Percentiles rank a stretch among this genome's conserved stretches.
Evolutionary conservation across 2,888 invertebrate species (phyloP).

Genomic region (Hypomecis atomaria): DNA sequence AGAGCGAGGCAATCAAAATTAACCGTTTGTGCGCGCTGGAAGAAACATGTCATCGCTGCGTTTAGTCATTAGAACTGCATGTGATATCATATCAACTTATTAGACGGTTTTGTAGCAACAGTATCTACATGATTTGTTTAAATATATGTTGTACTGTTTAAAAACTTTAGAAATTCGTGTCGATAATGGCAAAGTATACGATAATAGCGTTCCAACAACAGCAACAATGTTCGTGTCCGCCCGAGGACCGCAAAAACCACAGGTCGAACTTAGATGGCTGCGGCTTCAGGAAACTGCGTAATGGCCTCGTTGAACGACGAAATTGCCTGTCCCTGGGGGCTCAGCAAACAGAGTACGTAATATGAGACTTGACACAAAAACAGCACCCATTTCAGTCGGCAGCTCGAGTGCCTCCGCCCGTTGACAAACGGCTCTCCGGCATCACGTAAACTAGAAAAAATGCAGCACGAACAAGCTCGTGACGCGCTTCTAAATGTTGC

Average conservation of each 20-base stretch:
- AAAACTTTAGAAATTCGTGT: slow-evolving; percentile 20
- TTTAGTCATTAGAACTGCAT: too few relatives aligned
- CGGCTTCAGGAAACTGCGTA: slow-evolving; percentile 52
- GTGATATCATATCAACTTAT: too few relatives aligned
- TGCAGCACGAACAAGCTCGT: slow-evolving; percentile 58
- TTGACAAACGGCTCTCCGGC: slow-evolving; percentile 57
- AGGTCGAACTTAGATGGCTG: slow-evolving; percentile 49
- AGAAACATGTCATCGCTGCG: neutral
- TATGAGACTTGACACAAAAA: slow-evolving; percentile 62
- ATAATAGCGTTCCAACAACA: slow-evolving; percentile 11
- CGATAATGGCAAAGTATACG: slow-evolving; percentile 15
- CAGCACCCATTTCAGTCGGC: slow-evolving; percentile 70
- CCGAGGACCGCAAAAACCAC: slow-evolving; percentile 57
- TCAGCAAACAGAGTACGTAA: slow-evolving; percentile 52
- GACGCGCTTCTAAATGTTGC: slow-evolving; percentile 73
- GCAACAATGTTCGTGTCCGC: slow-evolving; percentile 53
- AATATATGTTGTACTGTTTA: neutral
- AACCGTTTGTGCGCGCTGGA: slow-evolving; percentile 19
- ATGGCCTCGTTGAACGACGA: slow-evolving; percentile 53
- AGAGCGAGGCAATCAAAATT: slow-evolving; percentile 39
- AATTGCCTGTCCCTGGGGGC: slow-evolving; percentile 51
- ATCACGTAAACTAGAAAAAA: slow-evolving; percentile 62
- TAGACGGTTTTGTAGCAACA: neutral
- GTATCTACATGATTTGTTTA: neutral
- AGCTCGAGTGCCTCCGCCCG: slow-evolving; percentile 53